Percentiles rank a stretch among this genome's conserved stretches.
Conservation (phyloP, 2,888 invertebrate species). For the Ichneumon xanthorius region DNA sequence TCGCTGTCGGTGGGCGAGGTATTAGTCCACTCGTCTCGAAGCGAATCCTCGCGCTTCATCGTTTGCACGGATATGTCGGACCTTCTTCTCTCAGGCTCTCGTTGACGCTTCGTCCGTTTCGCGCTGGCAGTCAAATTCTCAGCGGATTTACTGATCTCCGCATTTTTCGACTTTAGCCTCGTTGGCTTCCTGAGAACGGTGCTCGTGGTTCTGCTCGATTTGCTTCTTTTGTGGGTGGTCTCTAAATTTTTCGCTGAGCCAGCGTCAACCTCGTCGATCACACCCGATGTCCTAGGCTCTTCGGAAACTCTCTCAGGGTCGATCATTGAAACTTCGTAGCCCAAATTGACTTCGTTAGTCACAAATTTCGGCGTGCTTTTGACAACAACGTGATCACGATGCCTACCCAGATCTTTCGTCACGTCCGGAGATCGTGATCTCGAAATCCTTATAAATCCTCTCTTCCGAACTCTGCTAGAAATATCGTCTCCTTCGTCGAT, state of each 20-base stretch:
- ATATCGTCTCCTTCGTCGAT: constrained; percentile 69
- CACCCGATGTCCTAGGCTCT: background rate
- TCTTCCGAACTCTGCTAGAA: constrained; percentile 55
- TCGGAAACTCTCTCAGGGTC: background rate
- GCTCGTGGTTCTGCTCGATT: constrained; percentile 62
- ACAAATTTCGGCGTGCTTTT: constrained; percentile 33
- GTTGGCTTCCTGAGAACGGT: constrained; percentile 78
- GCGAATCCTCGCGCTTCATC: constrained; percentile 59
- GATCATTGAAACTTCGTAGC: background rate
- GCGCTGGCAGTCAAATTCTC: constrained; percentile 75
- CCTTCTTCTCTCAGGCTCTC: constrained; percentile 79
- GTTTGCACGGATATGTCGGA: constrained; percentile 81
- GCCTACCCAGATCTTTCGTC: background rate
- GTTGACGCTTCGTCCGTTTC: constrained; percentile 75
- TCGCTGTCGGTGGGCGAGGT: constrained; percentile 79
- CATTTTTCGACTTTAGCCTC: constrained; percentile 77
- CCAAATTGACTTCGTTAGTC: constrained; percentile 6
- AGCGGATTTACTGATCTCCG: constrained; percentile 80
- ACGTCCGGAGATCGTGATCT: constrained; percentile 63
- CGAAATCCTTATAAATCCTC: constrained; percentile 58
- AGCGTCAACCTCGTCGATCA: background rate
- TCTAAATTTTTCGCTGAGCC: background rate
- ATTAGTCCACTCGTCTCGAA: constrained; percentile 80
- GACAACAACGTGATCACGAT: constrained; percentile 39
- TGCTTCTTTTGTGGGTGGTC: constrained; percentile 42